Base-by-base conservation (phyloP, 2,888 invertebrate species). In the Pristionchus arcanus region DNA sequence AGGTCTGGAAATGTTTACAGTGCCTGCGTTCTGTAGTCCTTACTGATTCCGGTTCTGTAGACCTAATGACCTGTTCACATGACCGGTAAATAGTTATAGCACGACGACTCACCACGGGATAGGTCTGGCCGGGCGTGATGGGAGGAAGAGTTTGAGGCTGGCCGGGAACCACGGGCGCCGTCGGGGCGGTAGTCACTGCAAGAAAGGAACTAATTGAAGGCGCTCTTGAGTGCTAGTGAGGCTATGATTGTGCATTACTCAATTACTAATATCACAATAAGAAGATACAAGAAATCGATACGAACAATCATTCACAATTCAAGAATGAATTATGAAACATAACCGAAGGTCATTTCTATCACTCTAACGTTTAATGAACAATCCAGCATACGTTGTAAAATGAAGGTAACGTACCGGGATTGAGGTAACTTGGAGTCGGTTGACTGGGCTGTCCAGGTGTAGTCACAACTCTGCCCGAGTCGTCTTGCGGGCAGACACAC, bases 401-500 rank as follows among this genome's bases (percentile, higher is more conserved):
- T 49, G 42, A 49, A 3, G n/a, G n/a, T n/a, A 5, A 31, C 68
- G 1, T 42, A 81, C 81, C 81, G 19, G 81, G 81, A 28, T 81
- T 81, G 49, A n/a, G 25, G 81, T 81, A 81, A 3, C n/a, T 13
- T 4, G 42, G 81, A 0, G 81, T 81, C 1, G 77, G 25, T 15
- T 13, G 25, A 4, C 37, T 63, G 59, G 81, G 81, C 28, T 28
- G 87, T 19, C 68, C 49, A 13, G 53, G 49, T 19, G 89, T 63
- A 0, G 83, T 63, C 25, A 90, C 68, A 7, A 90, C 90, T 66
- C 90, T 87, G 85, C 91, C 91, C 31, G 90, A 85, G 59, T 90
- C 91, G 74, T 91, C 91, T 85, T 92, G 92, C n/a, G 93, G 93
- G 89, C 93, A 93, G 53, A 91, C 92, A 89, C 92, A 92, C 49